These are phyloP conservation scores for Trematomus bernacchii DNA, from an alignment of 2,797 vertebrate genomes.

Conservation along the genomic window DNA sequence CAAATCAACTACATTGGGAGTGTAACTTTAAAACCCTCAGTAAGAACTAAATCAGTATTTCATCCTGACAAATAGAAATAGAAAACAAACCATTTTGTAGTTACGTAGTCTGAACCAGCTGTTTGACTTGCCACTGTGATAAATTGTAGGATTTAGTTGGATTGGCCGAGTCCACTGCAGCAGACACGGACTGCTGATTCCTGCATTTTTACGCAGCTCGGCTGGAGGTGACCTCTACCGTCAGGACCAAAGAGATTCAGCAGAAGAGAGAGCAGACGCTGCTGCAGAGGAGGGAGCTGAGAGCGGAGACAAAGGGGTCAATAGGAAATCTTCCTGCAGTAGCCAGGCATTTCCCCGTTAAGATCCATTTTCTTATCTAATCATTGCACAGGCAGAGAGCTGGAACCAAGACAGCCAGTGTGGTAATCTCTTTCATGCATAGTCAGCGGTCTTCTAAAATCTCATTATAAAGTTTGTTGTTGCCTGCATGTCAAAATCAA, in stretches of 20 bases:
- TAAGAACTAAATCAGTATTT: constrained; percentile 31
- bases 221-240: constrained; percentile 78
- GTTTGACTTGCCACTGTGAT: constrained; percentile 41
- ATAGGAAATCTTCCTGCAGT: constrained; percentile 54
- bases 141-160: constrained; percentile 36
- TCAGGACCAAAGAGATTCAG: constrained; percentile 69
- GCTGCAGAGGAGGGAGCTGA: constrained; percentile 59
- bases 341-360: constrained; percentile 29
- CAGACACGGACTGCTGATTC: constrained; percentile 74
- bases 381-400: constrained; percentile 62
- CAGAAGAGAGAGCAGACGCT: constrained; percentile 46
- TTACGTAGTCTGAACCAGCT: constrained; percentile 24
- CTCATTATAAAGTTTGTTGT: constrained; percentile 68
- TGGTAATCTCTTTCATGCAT: constrained; percentile 67
- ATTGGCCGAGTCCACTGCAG: constrained; percentile 64
- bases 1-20: constrained; percentile 18
- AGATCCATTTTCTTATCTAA: constrained; percentile 72
- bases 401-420: constrained; percentile 32
- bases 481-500: constrained; percentile 55
- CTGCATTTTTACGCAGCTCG: constrained; percentile 66
- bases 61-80: constrained; percentile 22
- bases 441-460: constrained; percentile 74
- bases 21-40: constrained; percentile 25
- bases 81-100: constrained; percentile 1
- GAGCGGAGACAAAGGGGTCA: constrained; percentile 59